Base-by-base conservation (phyloP, 2,888 invertebrate genomes). In the Blera fallax region DNA sequence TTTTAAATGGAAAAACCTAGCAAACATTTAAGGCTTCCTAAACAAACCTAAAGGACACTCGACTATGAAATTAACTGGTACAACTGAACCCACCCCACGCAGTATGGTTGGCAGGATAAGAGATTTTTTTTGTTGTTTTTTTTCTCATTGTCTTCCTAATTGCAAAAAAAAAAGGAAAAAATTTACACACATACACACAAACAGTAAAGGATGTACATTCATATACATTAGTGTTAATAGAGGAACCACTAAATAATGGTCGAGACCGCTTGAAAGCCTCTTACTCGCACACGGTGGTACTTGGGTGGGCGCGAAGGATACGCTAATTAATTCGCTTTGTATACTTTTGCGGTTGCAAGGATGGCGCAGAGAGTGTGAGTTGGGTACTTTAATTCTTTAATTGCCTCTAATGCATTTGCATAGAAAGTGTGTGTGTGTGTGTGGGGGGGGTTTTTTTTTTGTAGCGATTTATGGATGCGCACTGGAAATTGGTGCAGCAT, bases 251-350 rank as follows among this genome's bases (percentile, higher is more conserved):
- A 48, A 48, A 67, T 67, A 67, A 65, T 14, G 45, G 65, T n/a
- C 27, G 76, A 65, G 65, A 48, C 32, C n/a, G 21, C 43, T 56
- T 54, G 48, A 34, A 27, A 45, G 34, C 16, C 34, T 32, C 43
- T n/a, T 48, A 45, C 64, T 24, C 14, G 29, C 29, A 6, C n/a
- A n/a, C 11, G 14, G 1, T 0, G 27, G 14, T 40, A 29, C 7
- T 14, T 37, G n/a, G 24, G n/a, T 32, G 10, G 50, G 21, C 48
- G 32, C 27, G 14, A 43, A 69, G 69, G 69, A 77, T 69, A 67
- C 69, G 67, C 29, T 60, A 50, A 77, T 77, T 77, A 77, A 77
- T 77, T 77, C 37, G 43, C 34, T 69, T 60, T 69, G 67, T 69
- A 40, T 60, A 60, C 60, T 60, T 69, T 69, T 62, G 29, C 21